phyloP scores from a whole-genome alignment of 1,140 invertebrate species.

The Drosophila elegans region DNA sequence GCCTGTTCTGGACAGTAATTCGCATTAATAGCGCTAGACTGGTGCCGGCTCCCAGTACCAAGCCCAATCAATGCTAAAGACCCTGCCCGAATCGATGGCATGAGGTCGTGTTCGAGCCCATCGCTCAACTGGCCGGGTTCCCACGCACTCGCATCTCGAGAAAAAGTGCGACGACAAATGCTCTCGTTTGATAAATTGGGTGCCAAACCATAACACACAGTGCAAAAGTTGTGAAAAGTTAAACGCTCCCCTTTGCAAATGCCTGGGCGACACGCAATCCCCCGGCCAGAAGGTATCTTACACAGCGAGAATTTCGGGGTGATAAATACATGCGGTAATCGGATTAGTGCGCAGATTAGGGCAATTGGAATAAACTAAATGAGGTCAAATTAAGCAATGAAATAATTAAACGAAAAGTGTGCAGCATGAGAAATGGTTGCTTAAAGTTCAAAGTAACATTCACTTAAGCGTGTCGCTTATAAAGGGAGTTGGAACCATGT shows the following conservation, averaged over 20 bases:
- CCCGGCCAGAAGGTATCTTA: conserved; percentile 3
- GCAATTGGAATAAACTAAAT: conserved; percentile 23
- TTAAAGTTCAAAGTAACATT: neutral
- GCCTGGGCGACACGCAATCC: conserved; percentile 61
- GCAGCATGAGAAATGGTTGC: neutral
- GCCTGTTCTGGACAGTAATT: conserved; percentile 58
- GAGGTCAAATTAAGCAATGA: conserved; percentile 22
- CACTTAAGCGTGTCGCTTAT: neutral
- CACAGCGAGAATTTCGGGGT: conserved; percentile 40
- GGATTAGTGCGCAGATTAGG: conserved; percentile 24
- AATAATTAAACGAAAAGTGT: conserved; percentile 19
- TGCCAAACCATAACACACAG: conserved; percentile 64
- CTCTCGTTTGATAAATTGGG: conserved; percentile 74
- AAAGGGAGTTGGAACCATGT: neutral
- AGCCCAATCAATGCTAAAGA: conserved; percentile 38
- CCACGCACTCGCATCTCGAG: conserved; percentile 61
- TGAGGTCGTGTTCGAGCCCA: conserved; percentile 9
- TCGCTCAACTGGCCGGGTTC: conserved; percentile 60
- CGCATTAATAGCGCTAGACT: conserved; percentile 76
- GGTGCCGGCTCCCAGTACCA: conserved; percentile 32
- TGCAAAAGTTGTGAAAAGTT: conserved; percentile 75
- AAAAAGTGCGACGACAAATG: conserved; percentile 64
- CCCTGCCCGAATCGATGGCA: neutral
- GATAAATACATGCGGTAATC: conserved; percentile 27
- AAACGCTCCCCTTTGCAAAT: conserved; percentile 69